Evolutionary conservation across 2,113 vertebrate genomes (phyloP), one percentile per base, ranked within the genome.

Genomic region (Pungitius pungitius): DNA sequence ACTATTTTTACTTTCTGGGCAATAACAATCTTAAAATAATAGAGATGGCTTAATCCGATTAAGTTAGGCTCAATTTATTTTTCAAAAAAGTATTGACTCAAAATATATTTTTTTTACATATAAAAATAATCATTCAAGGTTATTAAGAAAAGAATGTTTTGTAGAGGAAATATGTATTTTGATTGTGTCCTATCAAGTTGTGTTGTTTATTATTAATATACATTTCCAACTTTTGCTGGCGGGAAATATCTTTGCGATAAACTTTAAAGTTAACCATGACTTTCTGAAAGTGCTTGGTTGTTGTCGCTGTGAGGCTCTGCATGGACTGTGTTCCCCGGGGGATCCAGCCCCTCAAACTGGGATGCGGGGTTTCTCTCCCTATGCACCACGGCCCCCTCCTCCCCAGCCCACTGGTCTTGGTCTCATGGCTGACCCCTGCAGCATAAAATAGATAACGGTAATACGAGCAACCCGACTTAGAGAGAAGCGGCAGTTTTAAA

Each of bases 391-490:
- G 12, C 55, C 35, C 22, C 3, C 12, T 8, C 9, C 43, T 24
- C 9, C 49, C 1, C 52, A 6, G 26, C 56, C 24, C 57, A 45
- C 59, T 18, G 47, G 14, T 56, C 52, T 57, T 13, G 26, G 20
- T 58, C 55, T 75, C 82, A 79, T 0, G 17, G 52, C 69, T 70
- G 84, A 82, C 90, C 79, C 81, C 90, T 90, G 80, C 84, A 24
- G 33, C 6, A 8, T n/a, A 7, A 65, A 33, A 42, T 30, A 59
- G 24, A 59, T 30, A 2, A 14, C 42, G 4, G 4, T 26, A 42
- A 10, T 54, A 14, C 51, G 14, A 60, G 49, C 10, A 49, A 39
- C 13, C 30, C 57, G 6, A 1, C 58, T n/a, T 22, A 49, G 37
- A 56, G 24, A 65, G 17, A 18, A 9, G 55, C 12, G 71, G 45